These are phyloP conservation scores for Takifugu bimaculatus DNA, from an alignment of 2,113 vertebrate species.

Conservation along the genomic window DNA sequence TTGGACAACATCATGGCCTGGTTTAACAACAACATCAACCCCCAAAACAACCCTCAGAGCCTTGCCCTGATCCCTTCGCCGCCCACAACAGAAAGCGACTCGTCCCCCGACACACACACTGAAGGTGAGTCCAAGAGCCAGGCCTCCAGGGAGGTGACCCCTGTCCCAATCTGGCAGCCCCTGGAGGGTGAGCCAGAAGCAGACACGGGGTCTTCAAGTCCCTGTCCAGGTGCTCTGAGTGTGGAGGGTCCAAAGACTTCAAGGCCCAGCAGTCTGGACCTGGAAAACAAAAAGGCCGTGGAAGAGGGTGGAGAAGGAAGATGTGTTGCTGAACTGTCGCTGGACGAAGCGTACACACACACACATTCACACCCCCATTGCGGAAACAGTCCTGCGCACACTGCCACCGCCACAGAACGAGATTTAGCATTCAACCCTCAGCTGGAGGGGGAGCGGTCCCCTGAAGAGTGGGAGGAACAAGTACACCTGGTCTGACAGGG, in stretches of 20 bases:
- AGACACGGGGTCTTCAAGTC: neutral
- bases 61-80: conserved; percentile 69
- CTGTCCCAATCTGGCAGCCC: conserved; percentile 50
- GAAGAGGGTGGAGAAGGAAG: conserved; percentile 24
- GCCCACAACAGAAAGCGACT: conserved; percentile 63
- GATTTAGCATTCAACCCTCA: conserved; percentile 47
- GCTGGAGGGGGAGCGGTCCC: conserved; percentile 49
- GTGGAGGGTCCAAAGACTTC: conserved; percentile 9
- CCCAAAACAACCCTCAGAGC: conserved; percentile 70
- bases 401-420: conserved; percentile 33
- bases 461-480: conserved; percentile 67
- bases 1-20: conserved; percentile 76
- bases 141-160: conserved; percentile 35
- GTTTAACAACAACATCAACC: conserved; percentile 73
- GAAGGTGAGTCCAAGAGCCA: conserved; percentile 46
- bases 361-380: conserved; percentile 26
- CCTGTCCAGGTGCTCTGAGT: neutral
- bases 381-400: conserved; percentile 33
- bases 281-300: conserved; percentile 34
- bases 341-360: conserved; percentile 61
- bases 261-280: conserved; percentile 45
- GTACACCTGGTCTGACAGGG: conserved; percentile 65
- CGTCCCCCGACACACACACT: conserved; percentile 61
- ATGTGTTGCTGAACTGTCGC: conserved; percentile 59
- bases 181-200: conserved; percentile 57